phyloP scores from a whole-genome alignment of 35 echinoderm and acorn worm species.

The Lytechinus variegatus region DNA sequence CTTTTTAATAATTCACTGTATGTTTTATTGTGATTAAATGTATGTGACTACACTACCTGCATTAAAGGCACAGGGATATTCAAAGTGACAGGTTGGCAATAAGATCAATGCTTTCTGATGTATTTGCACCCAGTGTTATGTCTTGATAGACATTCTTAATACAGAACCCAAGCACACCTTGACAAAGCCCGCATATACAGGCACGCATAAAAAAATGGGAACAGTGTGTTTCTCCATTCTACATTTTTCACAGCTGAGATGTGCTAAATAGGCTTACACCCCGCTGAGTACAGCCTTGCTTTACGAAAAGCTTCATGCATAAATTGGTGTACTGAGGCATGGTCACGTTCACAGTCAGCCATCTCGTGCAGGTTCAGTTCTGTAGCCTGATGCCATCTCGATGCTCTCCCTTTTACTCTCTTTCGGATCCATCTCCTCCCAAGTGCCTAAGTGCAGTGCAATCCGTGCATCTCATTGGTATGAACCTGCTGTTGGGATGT shows the following conservation, averaged over 20 bases:
- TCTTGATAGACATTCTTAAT: conserved; percentile 31
- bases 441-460: background rate
- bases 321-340: conserved; percentile 18
- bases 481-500: background rate
- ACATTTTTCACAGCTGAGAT: conserved; percentile 54
- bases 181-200: conserved; percentile 29
- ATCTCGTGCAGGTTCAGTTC: background rate
- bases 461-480: conserved; percentile 17
- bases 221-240: conserved; percentile 27
- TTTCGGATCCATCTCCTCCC: background rate
- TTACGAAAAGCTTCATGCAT: conserved; percentile 38
- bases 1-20: background rate
- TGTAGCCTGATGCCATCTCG: background rate
- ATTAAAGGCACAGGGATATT: background rate
- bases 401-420: background rate
- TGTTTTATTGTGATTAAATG: background rate
- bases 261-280: conserved; percentile 58
- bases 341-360: conserved; percentile 42
- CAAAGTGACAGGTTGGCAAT: background rate
- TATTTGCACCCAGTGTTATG: background rate
- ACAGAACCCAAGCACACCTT: background rate
- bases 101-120: background rate
- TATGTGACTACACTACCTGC: background rate
- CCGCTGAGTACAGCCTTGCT: conserved; percentile 50
- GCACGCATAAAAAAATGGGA: conserved; percentile 34